phyloP scores from a whole-genome alignment of 2,797 vertebrate genomes.

The Danio kyathit region DNA sequence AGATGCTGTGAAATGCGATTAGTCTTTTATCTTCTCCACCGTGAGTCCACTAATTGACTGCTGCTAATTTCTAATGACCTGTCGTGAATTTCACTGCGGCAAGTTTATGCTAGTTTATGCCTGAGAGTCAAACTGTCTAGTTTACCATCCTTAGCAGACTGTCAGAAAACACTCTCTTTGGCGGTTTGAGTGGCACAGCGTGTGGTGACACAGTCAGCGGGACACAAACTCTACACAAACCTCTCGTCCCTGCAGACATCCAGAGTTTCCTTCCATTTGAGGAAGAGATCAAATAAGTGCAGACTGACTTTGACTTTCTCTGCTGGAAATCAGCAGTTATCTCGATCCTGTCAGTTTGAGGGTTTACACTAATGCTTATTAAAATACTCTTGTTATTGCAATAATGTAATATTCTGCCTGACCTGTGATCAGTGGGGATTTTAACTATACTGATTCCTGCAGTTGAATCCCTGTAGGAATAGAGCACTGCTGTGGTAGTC shows the following conservation, averaged over 20 bases:
- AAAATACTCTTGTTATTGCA: conserved; percentile 38
- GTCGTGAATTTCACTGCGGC: background rate
- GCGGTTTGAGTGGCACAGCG: conserved; percentile 23
- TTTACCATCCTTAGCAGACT: conserved; percentile 1
- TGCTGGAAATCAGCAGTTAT: conserved; percentile 29
- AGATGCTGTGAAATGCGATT: conserved; percentile 31
- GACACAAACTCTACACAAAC: background rate
- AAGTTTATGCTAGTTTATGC: background rate
- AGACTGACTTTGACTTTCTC: conserved; percentile 5
- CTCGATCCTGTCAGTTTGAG: conserved; percentile 10
- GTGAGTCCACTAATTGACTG: conserved; percentile 15
- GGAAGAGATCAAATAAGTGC: conserved; percentile 52
- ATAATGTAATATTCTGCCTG: background rate
- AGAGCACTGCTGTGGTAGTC: background rate
- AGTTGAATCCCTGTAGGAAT: background rate
- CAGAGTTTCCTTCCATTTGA: conserved; percentile 4
- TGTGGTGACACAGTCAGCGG: conserved; percentile 35
- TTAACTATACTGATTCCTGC: background rate
- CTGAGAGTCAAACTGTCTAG: background rate
- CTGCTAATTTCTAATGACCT: conserved; percentile 33
- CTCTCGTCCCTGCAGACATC: conserved; percentile 9
- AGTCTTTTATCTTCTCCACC: conserved; percentile 27
- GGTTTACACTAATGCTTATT: conserved; percentile 41
- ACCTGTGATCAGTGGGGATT: conserved; percentile 25
- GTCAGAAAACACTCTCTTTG: conserved; percentile 16